Conservation (phyloP, 2,888 invertebrate genomes). For the Philereme vetulata region DNA sequence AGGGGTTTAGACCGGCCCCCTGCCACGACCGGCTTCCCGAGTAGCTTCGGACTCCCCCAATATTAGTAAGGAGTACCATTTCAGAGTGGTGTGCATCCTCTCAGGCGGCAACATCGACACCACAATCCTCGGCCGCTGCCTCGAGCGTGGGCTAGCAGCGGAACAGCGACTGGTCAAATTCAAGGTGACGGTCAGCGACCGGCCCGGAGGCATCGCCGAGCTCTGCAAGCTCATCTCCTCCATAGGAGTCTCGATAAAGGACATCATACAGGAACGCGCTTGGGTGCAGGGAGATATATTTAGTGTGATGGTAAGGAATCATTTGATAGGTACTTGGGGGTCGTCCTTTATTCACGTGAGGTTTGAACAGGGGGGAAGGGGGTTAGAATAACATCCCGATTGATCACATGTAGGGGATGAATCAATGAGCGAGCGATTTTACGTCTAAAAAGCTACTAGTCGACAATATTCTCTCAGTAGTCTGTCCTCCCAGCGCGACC, state of each 20-base stretch:
- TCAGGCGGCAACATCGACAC: slow-evolving; percentile 97
- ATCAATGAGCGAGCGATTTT: too few species aligned
- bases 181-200: slow-evolving; percentile 89
- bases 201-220: slow-evolving; percentile 95
- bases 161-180: slow-evolving; percentile 88
- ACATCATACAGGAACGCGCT: slow-evolving; percentile 97
- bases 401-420: too few species aligned
- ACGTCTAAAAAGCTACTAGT: too few species aligned
- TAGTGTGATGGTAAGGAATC: slow-evolving; percentile 66
- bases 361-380: background rate
- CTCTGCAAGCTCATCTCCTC: slow-evolving; percentile 89
- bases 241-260: slow-evolving; percentile 95
- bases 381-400: background rate
- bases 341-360: background rate
- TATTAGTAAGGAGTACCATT: slow-evolving; percentile 36
- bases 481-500: too few species aligned
- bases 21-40: too few species aligned
- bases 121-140: slow-evolving; percentile 93
- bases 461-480: too few species aligned
- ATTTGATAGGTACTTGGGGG: background rate
- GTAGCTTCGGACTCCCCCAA: too few species aligned
- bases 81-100: slow-evolving; percentile 91
- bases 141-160: slow-evolving; percentile 94
- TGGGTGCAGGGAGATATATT: slow-evolving; percentile 97
- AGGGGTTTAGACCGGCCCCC: too few species aligned